phyloP scores from a whole-genome alignment of 2,113 vertebrate species.

The Oncorhynchus tshawytscha region DNA sequence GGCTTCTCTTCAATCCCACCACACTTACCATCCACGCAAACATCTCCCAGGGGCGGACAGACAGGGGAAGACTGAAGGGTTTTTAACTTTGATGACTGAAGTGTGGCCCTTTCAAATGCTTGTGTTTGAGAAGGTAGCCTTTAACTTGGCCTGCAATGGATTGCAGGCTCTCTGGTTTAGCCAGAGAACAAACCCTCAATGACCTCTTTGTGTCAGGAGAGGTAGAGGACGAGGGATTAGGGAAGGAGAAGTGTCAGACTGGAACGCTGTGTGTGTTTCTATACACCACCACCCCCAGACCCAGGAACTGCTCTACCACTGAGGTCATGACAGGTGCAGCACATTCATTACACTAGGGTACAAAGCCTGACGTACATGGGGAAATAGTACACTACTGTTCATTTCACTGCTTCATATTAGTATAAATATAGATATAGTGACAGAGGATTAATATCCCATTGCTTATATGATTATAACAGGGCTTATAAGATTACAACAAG shows the following conservation, averaged over 20 bases:
- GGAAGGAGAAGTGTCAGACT: background rate
- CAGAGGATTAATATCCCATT: too few relatives aligned
- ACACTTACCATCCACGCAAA: slow-evolving; percentile 22
- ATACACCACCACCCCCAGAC: slow-evolving; percentile 23
- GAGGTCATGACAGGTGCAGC: background rate
- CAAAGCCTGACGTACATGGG: background rate
- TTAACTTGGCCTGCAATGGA: slow-evolving; percentile 68
- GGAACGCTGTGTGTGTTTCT: background rate
- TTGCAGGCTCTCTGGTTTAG: slow-evolving; percentile 73
- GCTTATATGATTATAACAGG: too few relatives aligned
- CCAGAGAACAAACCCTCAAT: slow-evolving; percentile 68
- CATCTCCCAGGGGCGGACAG: slow-evolving; percentile 32
- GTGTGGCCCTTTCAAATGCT: slow-evolving; percentile 47
- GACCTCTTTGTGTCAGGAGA: slow-evolving; percentile 45
- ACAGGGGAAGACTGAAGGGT: slow-evolving; percentile 41
- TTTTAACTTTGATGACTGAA: slow-evolving; percentile 72
- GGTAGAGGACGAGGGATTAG: too few relatives aligned
- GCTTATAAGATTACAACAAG: too few relatives aligned
- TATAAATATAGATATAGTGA: too few relatives aligned
- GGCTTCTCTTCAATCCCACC: too few relatives aligned
- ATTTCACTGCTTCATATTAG: background rate
- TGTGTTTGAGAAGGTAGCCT: slow-evolving; percentile 70
- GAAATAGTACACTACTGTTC: background rate
- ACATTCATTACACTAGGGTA: background rate
- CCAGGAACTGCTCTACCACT: slow-evolving; percentile 23